Evolutionary conservation across 2,113 vertebrate species (phyloP).

Genomic region (Pangasianodon gigas): DNA sequence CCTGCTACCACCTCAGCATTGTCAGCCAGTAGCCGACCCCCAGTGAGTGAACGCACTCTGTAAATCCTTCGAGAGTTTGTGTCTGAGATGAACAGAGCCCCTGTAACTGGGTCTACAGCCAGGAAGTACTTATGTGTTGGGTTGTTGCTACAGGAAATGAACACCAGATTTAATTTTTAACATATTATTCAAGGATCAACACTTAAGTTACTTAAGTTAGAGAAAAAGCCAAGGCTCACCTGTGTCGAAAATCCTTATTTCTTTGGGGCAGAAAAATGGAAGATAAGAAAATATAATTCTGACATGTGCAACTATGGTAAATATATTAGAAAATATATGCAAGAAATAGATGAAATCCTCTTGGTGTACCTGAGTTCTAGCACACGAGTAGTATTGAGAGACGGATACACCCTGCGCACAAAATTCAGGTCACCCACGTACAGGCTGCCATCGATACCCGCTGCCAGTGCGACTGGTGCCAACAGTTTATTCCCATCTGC

Average conservation of each 20-base stretch:
- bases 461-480: constrained; percentile 96
- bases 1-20: constrained; percentile 95
- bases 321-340: neutral
- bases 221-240: constrained; percentile 76
- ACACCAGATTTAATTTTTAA: neutral
- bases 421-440: constrained; percentile 98
- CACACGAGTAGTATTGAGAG: constrained; percentile 95
- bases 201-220: constrained; percentile 26
- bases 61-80: constrained; percentile 94
- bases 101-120: constrained; percentile 94
- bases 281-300: constrained; percentile 68
- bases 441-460: constrained; percentile 93
- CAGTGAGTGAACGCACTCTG: constrained; percentile 84
- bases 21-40: constrained; percentile 83
- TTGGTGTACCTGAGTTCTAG: constrained; percentile 86
- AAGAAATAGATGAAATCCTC: neutral
- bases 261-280: constrained; percentile 80
- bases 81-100: constrained; percentile 91
- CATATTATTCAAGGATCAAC: constrained; percentile 2
- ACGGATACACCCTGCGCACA: constrained; percentile 92
- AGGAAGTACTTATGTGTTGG: constrained; percentile 98
- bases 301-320: constrained; percentile 45
- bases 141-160: constrained; percentile 84
- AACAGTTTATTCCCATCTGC: constrained; percentile 97
- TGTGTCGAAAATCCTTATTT: constrained; percentile 99